Evolutionary conservation across 1,140 invertebrate species (phyloP).

Genomic region (Anoplolepis gracilipes): DNA sequence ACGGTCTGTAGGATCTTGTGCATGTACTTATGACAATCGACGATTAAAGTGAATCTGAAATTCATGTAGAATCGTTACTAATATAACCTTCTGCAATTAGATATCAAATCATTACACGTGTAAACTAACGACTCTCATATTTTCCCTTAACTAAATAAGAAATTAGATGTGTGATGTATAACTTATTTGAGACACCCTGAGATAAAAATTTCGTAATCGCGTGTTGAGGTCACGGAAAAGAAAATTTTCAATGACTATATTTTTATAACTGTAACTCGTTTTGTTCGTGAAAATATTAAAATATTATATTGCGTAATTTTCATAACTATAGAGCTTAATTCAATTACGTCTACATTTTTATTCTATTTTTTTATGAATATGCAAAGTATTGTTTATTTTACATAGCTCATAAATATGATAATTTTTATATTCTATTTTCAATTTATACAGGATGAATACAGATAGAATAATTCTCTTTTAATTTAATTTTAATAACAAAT

Average conservation of each 20-base stretch:
- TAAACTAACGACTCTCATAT: slow-evolving; percentile 8
- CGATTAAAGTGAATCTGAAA: slow-evolving; percentile 21
- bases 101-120: slow-evolving; percentile 9
- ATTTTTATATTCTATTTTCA: background rate
- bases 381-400: background rate
- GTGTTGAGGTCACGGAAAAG: background rate
- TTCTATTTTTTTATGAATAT: slow-evolving; percentile 2
- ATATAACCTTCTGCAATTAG: slow-evolving; percentile 14
- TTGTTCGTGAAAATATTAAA: background rate
- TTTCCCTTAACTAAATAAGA: background rate
- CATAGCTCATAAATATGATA: background rate
- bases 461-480: background rate
- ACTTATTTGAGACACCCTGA: background rate
- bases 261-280: background rate
- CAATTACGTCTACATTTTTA: too few relatives aligned
- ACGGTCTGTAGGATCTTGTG: slow-evolving; percentile 55
- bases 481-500: background rate
- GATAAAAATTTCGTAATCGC: slow-evolving; percentile 20
- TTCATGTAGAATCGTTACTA: slow-evolving; percentile 49
- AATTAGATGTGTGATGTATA: background rate
- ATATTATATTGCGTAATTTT: background rate
- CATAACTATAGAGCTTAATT: background rate
- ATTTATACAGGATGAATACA: background rate
- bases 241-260: background rate
- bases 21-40: slow-evolving; percentile 16